phyloP scores from a whole-genome alignment of 2,888 invertebrate genomes.

The Cheilosia soror region DNA sequence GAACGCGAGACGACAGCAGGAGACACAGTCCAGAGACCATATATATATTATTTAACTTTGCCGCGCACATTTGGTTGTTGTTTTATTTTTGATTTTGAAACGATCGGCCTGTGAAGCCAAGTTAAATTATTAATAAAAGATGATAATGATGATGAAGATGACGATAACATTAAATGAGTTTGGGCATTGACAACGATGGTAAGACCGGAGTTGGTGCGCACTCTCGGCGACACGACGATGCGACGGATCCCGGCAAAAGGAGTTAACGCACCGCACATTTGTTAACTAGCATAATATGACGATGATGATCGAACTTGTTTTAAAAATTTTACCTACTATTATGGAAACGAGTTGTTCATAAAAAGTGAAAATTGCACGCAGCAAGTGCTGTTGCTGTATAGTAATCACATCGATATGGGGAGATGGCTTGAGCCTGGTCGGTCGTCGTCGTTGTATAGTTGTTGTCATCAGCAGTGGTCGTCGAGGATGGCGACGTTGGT shows the following conservation, averaged over 20 bases:
- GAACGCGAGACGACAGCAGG: background rate
- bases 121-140: conserved; percentile 72
- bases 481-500: conserved; percentile 71
- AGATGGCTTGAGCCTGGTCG: conserved; percentile 60
- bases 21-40: conserved; percentile 9
- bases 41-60: conserved; percentile 52
- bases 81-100: conserved; percentile 26
- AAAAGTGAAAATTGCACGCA: conserved; percentile 76
- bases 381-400: conserved; percentile 58
- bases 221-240: background rate
- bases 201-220: conserved; percentile 33
- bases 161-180: conserved; percentile 73
- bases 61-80: conserved; percentile 5
- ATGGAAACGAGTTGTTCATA: conserved; percentile 76
- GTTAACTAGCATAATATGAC: conserved; percentile 69
- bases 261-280: conserved; percentile 57
- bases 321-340: conserved; percentile 67
- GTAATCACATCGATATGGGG: conserved; percentile 67
- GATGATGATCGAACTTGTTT: conserved; percentile 74
- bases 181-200: conserved; percentile 67
- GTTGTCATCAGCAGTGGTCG: conserved; percentile 50
- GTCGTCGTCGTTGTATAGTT: conserved; percentile 49
- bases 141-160: conserved; percentile 73
- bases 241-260: conserved; percentile 49
- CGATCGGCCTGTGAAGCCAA: conserved; percentile 13